Base-by-base conservation (phyloP, 2,888 invertebrate species). In the Ametastegia equiseti region DNA sequence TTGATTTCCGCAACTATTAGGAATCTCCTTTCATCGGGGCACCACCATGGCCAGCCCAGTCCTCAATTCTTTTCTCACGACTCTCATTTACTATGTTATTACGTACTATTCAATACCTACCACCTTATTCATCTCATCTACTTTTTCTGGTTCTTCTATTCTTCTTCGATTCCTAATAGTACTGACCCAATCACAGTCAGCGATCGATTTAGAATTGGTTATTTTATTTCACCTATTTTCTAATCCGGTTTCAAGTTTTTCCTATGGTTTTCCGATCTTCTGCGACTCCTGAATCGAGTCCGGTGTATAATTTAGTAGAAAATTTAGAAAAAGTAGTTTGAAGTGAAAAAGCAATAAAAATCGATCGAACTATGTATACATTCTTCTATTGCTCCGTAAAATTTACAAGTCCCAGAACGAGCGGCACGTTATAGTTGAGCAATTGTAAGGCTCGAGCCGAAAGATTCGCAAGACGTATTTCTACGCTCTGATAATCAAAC, bases 401-500 rank as follows among this genome's bases (percentile, higher is more conserved):
- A 23, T 3, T n/a, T n/a, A n/a, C n/a, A n/a, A n/a, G 54, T n/a
- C 2, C 19, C 9, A 15, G 54, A 54, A 19, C 54, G 54, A 54
- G 9, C 50, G 19, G 19, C 19, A 6, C 0, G 19, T 36, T 71
- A 45, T 15, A 30, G 15, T 33, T 47, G 6, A 36, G 54, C 54
- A 36, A 75, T 54, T 50, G 19, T 19, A 54, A 75, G 54, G 54
- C 54, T 54, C 33, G 15, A 5, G 45, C 11, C 13, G 19, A 54
- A 13, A 36, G 75, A 75, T 36, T 30, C 75, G 75, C 50, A 54
- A 75, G 75, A 75, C 54, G 54, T 33, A 54, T 27, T 75, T 33
- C 36, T 13, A 33, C 75, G 75, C 75, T 75, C 75, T 75, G 50
- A 75, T 75, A 54, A 75, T 36, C 75, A 50, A 75, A 75, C 54